Conservation (phyloP, 2,797 vertebrate species). For the Onychomys arenicola region DNA sequence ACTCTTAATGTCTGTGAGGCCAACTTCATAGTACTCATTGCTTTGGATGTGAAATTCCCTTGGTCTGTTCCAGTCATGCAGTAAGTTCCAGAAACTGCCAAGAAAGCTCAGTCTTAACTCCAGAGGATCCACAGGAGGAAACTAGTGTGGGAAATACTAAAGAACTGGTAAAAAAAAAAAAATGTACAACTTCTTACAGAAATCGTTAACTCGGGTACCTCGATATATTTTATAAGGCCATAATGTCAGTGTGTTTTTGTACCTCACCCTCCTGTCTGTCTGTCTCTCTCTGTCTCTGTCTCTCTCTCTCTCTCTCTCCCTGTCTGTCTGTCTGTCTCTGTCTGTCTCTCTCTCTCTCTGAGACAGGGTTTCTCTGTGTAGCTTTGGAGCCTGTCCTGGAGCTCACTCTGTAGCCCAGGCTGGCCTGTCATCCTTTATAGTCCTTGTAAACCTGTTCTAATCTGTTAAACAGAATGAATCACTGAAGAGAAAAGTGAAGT, state of each 20-base stretch:
- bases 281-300: too few relatives aligned
- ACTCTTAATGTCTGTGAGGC: conserved; percentile 59
- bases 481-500: conserved; percentile 9
- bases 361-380: too few relatives aligned
- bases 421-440: conserved; percentile 7
- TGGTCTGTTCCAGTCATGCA: conserved; percentile 26
- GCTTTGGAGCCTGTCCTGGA: too few relatives aligned
- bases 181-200: conserved; percentile 22
- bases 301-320: too few relatives aligned
- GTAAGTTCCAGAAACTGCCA: conserved; percentile 61
- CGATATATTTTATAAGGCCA: conserved; percentile 60
- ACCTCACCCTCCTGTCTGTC: not conserved
- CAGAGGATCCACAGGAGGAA: conserved; percentile 63
- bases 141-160: conserved; percentile 63
- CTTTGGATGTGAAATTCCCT: conserved; percentile 65
- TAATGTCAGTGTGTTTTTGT: conserved; percentile 62
- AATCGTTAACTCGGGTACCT: conserved; percentile 31
- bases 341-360: too few relatives aligned
- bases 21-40: conserved; percentile 59
- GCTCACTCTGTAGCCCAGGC: too few relatives aligned
- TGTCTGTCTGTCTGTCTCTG: too few relatives aligned
- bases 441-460: conserved; percentile 67
- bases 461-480: conserved; percentile 57
- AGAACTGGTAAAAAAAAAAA: conserved; percentile 59
- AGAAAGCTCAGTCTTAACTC: conserved; percentile 44